Base-by-base conservation (phyloP, 2,888 invertebrate genomes). In the Schizotus pectinicornis region DNA sequence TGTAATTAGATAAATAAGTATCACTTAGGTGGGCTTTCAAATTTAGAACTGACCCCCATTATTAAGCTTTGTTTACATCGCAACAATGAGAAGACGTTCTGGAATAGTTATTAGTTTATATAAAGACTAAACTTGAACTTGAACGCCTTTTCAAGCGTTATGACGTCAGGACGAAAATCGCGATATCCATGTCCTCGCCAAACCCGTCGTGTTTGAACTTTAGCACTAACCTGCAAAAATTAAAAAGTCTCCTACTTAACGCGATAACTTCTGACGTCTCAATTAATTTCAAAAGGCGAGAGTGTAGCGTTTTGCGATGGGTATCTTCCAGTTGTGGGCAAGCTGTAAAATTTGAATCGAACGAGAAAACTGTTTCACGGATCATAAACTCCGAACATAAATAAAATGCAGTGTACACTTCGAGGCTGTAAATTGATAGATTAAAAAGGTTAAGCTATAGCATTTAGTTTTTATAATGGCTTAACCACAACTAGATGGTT, bases 401-500 rank as follows among this genome's bases (percentile, higher is more conserved):
- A 68, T 67, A 68, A 65, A 59, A 60, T 62, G 38, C 63, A 56
- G 46, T 62, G 60, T 58, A 63, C 61, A 61, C 63, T 63, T 63
- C 62, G 67, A 65, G 65, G 67, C 63, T 67, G 67, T 49, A 62
- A 69, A 69, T 67, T 69, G 69, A 66, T 68, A 68, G 69, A 69
- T 69, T 67, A 69, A 68, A 62, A 68, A 67, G 69, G 67, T 68
- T 68, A 62, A 65, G 61, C 64, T 63, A 35, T 62, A 67, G 55
- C 65, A 65, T 67, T 69, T 62, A 48, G 56, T 61, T 68, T 62
- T 68, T 65, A 62, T 67, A 65, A 67, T 63, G 67, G 57, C 67
- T 67, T 62, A 65, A 69, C 69, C 69, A 59, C 69, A 67, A 66
- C 59, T 59, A 49, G 55, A 63, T 53, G 45, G 43, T 59, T 42